Base-by-base conservation (phyloP, 2,888 invertebrate species). In the Melanargia galathea region DNA sequence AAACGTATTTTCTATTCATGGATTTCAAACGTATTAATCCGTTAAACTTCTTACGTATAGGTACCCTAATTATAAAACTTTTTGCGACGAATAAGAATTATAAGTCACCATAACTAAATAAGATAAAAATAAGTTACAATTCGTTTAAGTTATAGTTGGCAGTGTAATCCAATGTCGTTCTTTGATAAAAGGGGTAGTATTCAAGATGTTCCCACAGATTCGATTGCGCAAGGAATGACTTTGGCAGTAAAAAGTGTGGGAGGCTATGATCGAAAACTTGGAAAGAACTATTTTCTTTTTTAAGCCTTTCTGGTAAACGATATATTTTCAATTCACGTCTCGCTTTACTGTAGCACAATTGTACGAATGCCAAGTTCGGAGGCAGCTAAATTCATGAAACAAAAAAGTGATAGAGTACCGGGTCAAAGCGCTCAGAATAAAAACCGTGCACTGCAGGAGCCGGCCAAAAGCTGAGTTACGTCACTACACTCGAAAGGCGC, bases 321-420 rank as follows among this genome's bases (percentile, higher is more conserved):
- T 66, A 64, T 64, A 66, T 64, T 64, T 64, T 62, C 66, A 66
- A 64, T 66, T 64, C 66, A 64, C 59, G 66, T 58, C 62, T 61
- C 54, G 58, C 59, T 64, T 59, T 60, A 62, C 59, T 64, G 46
- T 52, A 60, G 56, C 62, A 64, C 62, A 55, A 40, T 49, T 55
- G 66, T 49, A 59, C 60, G 30, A 52, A 62, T 66, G 66, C 66
- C 66, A 66, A 66, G 62, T 64, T 66, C 51, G 38, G 56, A 62
- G 59, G 62, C 60, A 64, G 64, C 62, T 64, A 62, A 63, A 64
- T 62, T 64, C 56, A 62, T 56, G 66, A 56, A 62, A 64, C 64
- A 66, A 66, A 64, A 62, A 66, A 64, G 62, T 66, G 66, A 66
- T 62, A 62, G 64, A 66, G 60, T 60, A 60, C 56, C 48, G 59